Evolutionary conservation across 2,797 vertebrate species (phyloP).

Genomic region (Tiaroga cobitis): DNA sequence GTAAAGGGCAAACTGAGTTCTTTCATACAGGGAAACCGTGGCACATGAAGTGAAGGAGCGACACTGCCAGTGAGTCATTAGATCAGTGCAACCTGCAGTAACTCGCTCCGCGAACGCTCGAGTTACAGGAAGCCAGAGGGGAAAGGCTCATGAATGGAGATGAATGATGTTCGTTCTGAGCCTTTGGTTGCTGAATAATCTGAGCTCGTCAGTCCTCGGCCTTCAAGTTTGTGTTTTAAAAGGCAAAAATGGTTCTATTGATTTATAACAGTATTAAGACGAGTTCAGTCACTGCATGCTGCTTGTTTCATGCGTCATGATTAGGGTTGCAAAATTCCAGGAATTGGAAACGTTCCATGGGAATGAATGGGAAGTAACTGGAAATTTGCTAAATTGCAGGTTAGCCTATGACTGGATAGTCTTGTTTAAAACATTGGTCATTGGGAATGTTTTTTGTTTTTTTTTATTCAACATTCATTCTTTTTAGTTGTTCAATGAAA

Average conservation of each 20-base stretch:
- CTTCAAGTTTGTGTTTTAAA: neutral
- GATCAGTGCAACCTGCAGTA: neutral
- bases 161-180: constrained; percentile 2
- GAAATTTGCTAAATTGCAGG: no score
- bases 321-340: no score
- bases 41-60: neutral
- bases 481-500: no score
- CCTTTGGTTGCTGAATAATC: neutral
- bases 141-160: constrained; percentile 5
- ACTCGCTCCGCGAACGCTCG: neutral
- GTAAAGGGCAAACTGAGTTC: neutral
- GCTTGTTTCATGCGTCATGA: neutral
- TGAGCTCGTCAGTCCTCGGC: neutral
- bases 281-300: neutral
- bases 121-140: constrained; percentile 3
- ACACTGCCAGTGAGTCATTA: neutral
- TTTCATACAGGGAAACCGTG: neutral
- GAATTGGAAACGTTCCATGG: no score
- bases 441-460: no score
- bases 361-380: no score
- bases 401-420: no score
- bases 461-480: no score
- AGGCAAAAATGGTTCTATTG: neutral
- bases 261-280: neutral
- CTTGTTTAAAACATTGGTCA: no score